Base-by-base conservation (phyloP, 2,888 invertebrate genomes). In the Cistogaster globosa region DNA sequence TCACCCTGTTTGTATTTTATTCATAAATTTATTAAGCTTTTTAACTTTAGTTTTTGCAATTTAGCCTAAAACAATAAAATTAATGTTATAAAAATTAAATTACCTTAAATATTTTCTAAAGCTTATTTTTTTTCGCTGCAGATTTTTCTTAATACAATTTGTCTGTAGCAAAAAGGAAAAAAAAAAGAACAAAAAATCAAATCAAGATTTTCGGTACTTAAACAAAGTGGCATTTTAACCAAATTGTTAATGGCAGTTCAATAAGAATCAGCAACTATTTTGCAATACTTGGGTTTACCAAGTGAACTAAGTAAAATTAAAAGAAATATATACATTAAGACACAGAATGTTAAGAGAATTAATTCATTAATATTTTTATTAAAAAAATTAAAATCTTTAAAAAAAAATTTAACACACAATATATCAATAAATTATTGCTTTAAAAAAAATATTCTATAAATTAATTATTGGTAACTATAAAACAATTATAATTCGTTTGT, bases 211-310 rank as follows among this genome's bases (percentile, higher is more conserved):
- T 69, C 20, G 51, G 18, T 53, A 53, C 14, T 48, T 14, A 16
- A 20, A 20, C 63, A 65, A 58, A 57, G 9, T 72, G 69, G 51
- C 26, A 58, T 80, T 72, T 72, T 51, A 62, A 63, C 65, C 38
- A 80, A 65, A 80, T 67, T 72, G 42, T 20, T 79, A 57, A 32
- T 26, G 32, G 36, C 42, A 63, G 55, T 72, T 65, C 16, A 79
- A 72, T 78, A 53, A 32, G 16, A 68, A 26, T 53, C 53, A 38
- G n/a, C 60, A 38, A 77, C 60, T 77, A 69, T 69, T 71, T 55
- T 63, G 45, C 8, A 79, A 65, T 58, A 58, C 57, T 57, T 72
- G 26, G 26, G 18, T 48, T 79, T 32, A 77, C 12, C 42, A 26
- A 14, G 53, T 16, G 18, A 0, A 18, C 6, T 18, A 9, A 3